phyloP scores from a whole-genome alignment of 2,797 vertebrate genomes.

The Alfaro cultratus region DNA sequence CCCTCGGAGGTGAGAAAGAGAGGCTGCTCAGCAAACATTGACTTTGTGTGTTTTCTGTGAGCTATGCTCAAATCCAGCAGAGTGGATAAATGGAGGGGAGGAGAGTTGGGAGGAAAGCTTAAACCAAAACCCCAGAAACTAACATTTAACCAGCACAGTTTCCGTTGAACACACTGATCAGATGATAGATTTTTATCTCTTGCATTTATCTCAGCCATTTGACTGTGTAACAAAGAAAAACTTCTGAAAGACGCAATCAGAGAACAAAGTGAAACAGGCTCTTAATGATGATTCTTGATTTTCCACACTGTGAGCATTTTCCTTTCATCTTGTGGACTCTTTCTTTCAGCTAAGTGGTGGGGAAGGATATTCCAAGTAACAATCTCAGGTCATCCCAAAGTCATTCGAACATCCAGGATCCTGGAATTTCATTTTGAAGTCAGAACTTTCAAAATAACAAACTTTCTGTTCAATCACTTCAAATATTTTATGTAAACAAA shows the following conservation, averaged over 20 bases:
- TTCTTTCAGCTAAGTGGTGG: background rate
- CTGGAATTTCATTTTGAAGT: background rate
- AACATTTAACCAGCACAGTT: conserved; percentile 22
- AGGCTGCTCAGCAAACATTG: conserved; percentile 50
- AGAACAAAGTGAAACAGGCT: background rate
- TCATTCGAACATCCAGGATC: background rate
- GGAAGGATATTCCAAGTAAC: background rate
- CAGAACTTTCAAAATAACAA: background rate
- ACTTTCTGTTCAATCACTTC: background rate
- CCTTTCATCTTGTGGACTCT: background rate
- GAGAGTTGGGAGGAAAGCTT: background rate
- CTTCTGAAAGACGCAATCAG: background rate
- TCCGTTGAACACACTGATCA: conserved; percentile 10
- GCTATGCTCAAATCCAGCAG: conserved; percentile 18
- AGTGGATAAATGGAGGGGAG: conserved; percentile 19
- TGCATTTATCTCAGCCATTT: background rate
- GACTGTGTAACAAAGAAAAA: background rate
- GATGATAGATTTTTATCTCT: conserved; percentile 1
- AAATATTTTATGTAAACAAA: background rate
- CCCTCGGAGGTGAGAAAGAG: conserved; percentile 32
- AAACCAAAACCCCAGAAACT: conserved; percentile 15
- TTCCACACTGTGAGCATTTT: background rate
- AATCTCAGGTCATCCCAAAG: background rate
- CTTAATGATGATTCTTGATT: background rate
- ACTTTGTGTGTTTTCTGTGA: conserved; percentile 35